Evolutionary conservation across 2,113 vertebrate genomes (phyloP), one percentile per base, ranked within the genome.

Genomic region (Oophaga pumilio): DNA sequence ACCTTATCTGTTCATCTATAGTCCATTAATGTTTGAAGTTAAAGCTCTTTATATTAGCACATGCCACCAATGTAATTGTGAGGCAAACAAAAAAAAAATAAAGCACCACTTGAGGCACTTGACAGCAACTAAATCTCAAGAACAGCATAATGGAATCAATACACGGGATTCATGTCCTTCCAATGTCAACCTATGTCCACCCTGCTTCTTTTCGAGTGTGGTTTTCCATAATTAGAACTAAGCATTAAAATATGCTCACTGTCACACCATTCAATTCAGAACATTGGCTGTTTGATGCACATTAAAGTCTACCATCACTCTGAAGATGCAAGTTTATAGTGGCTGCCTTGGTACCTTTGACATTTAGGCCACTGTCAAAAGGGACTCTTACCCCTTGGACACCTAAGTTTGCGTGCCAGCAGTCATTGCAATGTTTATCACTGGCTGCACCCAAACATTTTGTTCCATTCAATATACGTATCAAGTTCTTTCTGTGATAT

Each of bases 21-120:
- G 95, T 98, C 95, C 96, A 93, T 95, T 94, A 96, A 94, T 96
- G 95, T 96, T 96, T 96, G 94, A 96, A 97, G 95, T 97, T 99
- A 99, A 99, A 99, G 98, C 97, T 98, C 96, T 97, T 96, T 96
- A 96, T 97, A 97, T 97, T 97, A 98, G 96, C 97, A 98, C 96
- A 96, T 96, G 96, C 97, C 97, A 98, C 96, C 96, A 96, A 97
- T 96, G 96, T 96, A 96, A 96, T 97, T 96, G 97, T 97, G 97
- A 97, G 95, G 97, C 97, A 97, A 98, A 97, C 93, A 96, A 96
- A 96, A 96, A 43, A 43, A 94, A 86, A 87, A 96, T 95, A 96
- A 97, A 99, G 98, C 97, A 99, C 98, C 98, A 97, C 96, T 96
- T 97, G 95, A 99, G 98, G 98, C 98, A 99, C 98, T 99, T 99